Evolutionary conservation across 1,140 invertebrate species (phyloP), one percentile per base, ranked within the genome.

Genomic region (Pectinophora gossypiella): DNA sequence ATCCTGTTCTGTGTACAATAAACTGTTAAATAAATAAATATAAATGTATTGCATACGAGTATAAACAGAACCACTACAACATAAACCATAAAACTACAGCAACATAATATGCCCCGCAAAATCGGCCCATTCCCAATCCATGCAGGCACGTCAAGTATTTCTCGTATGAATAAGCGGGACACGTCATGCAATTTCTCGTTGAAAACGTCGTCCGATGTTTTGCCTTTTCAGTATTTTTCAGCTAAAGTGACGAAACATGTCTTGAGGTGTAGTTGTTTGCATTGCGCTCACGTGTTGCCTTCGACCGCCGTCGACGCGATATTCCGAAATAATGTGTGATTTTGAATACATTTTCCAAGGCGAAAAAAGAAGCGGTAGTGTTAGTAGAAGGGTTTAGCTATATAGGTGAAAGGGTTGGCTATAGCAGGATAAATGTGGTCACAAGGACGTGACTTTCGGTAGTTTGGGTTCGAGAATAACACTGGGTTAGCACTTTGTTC

Each of bases 211-310:
- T 32, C 27, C 27, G 40, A 50, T 59, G 56, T 59, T 61, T 54
- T 54, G 56, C 51, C 43, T 59, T 62, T 57, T 56, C 52, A 65
- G 65, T 32, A 32, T 32, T 32, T 32, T 9, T 32, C 9, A 32
- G 27, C 57, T 63, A 64, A 65, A 72, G 67, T 72, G 64, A 70
- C 67, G 61, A 72, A 67, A 69, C 70, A 68, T 72, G 64, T 72
- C 62, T 62, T 54, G 53, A 40, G 48, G 38, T 49, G 44, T 40
- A 48, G 54, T 36, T 61, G 63, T 67, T 69, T 67, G 48, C 50
- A 72, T 67, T 69, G 54, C 54, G 46, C 53, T 63, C 66, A 69
- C 66, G 66, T 53, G 36, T 19, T 18, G 13, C 19, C 50, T 43
- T 38, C 65, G 51, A 59, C 56, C 61, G 53, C 59, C 55, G 54